Base-by-base conservation (phyloP, 2,113 vertebrate genomes). In the Chaenocephalus aceratus region DNA sequence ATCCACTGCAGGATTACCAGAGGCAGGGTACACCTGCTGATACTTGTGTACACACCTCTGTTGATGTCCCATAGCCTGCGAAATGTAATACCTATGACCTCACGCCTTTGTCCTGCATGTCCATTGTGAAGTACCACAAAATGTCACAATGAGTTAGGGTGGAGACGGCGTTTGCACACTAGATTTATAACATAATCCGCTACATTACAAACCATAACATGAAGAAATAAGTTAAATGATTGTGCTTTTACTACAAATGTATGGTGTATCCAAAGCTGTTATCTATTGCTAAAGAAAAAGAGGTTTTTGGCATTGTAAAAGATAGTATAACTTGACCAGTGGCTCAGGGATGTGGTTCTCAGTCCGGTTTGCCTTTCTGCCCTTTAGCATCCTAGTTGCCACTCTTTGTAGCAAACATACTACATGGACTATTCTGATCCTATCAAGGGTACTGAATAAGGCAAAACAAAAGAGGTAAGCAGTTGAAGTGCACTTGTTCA, bases 61-160 rank as follows among this genome's bases (percentile, higher is more conserved):
- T 58, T 49, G 77, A 74, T 66, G 56, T 78, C 57, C 51, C 57
- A 65, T 44, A 82, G 53, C 82, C 30, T 10, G 13, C 30, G 75
- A 79, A 72, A 88, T 61, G 21, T 49, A 84, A 89, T 88, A 83
- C 30, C 16, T 45, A 59, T 86, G 79, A 77, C 49, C 57, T 83
- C 52, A 71, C 5, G 14, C 51, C 79, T 80, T 82, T 83, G 71
- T 85, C 57, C 48, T n/a, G 41, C 13, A 0, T 18, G 18, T 36
- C 63, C 64, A 79, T 81, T 80, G 81, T 74, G 60, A 65, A 61
- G 67, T 26, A 0, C 9, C 0, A 8, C 57, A 34, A 74, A 75
- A 66, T 44, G 44, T 16, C 13, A 57, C 11, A 26, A 12, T 82
- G 36, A 68, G 46, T 51, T 1, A 34, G 52, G 75, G 48, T 72